Conservation (phyloP, 2,797 vertebrate genomes). For the Neosilurus hyrtlii region DNA sequence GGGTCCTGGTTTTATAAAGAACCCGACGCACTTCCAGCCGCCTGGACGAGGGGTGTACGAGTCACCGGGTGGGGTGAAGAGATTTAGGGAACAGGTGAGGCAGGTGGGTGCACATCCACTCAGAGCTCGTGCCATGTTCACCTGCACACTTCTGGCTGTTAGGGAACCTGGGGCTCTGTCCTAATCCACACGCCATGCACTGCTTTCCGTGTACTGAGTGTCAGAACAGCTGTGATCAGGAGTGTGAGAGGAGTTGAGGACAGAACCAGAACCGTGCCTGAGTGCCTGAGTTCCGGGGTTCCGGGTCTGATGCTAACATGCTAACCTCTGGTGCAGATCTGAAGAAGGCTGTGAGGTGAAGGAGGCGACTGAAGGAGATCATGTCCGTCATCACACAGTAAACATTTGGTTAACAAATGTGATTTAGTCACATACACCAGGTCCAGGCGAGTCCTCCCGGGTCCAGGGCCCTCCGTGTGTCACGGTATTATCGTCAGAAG, state of each 20-base stretch:
- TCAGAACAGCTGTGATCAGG: not conserved
- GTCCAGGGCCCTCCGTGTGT: not conserved
- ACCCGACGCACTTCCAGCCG: no score
- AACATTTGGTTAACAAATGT: slow-evolving; percentile 26
- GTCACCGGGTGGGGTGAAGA: not conserved
- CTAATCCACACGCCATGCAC: not conserved
- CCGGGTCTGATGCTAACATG: not conserved
- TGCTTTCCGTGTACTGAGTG: not conserved
- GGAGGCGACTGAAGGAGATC: not conserved
- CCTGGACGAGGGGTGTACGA: not conserved
- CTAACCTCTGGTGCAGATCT: not conserved
- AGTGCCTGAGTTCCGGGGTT: not conserved
- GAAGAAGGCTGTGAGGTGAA: not conserved
- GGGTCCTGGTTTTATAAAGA: no score
- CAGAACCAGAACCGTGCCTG: not conserved
- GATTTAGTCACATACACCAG: not conserved
- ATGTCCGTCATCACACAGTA: not conserved
- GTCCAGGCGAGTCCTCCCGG: not conserved
- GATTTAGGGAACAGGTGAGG: slow-evolving; percentile 12
- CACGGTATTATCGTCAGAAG: not conserved
- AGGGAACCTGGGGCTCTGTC: not conserved
- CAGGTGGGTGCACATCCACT: not conserved
- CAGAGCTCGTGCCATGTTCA: not conserved
- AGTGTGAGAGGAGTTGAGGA: not conserved
- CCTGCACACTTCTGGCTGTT: not conserved